These are phyloP conservation scores for Eristalis pertinax DNA, from an alignment of 2,888 invertebrate genomes.

Conservation along the genomic window DNA sequence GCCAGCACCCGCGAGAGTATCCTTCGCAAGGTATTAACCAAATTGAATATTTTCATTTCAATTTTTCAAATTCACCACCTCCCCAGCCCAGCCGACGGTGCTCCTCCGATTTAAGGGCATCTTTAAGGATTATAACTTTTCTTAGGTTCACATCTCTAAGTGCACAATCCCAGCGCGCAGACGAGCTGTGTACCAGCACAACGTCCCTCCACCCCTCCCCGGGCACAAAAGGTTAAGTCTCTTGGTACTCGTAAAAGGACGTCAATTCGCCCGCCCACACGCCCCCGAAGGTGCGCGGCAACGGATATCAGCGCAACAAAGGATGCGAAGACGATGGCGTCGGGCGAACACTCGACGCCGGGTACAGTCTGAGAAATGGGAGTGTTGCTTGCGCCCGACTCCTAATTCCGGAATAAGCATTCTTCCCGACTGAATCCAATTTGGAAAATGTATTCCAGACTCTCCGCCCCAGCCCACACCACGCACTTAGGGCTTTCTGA, in stretches of 20 bases:
- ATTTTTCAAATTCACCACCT: slow-evolving; percentile 49
- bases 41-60: slow-evolving; percentile 70
- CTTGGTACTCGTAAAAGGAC: slow-evolving; percentile 67
- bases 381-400: slow-evolving; percentile 44
- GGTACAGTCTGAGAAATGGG: slow-evolving; percentile 48
- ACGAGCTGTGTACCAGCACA: neutral
- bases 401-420: slow-evolving; percentile 67
- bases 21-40: slow-evolving; percentile 44
- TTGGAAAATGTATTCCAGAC: slow-evolving; percentile 66
- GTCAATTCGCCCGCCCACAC: slow-evolving; percentile 22
- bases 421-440: slow-evolving; percentile 68
- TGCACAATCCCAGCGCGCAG: slow-evolving; percentile 43
- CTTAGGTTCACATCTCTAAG: slow-evolving; percentile 64
- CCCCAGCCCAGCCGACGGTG: neutral
- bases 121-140: slow-evolving; percentile 70
- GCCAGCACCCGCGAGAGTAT: slow-evolving; percentile 10
- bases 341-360: too few relatives aligned
- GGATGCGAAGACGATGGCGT: slow-evolving; percentile 46
- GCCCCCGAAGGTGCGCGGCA: slow-evolving; percentile 9
- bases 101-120: slow-evolving; percentile 34
- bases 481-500: slow-evolving; percentile 4
- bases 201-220: neutral
- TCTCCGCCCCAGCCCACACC: slow-evolving; percentile 9
- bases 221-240: slow-evolving; percentile 67
- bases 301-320: slow-evolving; percentile 10